Evolutionary conservation across 2,797 vertebrate genomes (phyloP).

Genomic region (Anableps anableps): DNA sequence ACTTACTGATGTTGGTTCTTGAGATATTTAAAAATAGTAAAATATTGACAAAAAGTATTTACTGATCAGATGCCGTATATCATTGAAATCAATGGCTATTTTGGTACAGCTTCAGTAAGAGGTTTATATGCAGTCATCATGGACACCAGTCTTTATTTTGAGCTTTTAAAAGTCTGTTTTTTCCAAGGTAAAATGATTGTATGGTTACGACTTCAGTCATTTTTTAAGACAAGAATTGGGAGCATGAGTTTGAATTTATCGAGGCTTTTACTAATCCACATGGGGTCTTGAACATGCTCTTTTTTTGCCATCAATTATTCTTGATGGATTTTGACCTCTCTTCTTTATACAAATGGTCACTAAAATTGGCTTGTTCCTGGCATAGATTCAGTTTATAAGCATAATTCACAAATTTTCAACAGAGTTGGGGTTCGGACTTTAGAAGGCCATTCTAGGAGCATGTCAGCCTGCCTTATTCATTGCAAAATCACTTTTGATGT

Average conservation of each 20-base stretch:
- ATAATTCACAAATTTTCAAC: background rate
- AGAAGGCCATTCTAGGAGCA: background rate
- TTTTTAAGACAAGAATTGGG: background rate
- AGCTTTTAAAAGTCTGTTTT: background rate
- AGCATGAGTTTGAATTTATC: background rate
- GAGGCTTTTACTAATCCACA: background rate
- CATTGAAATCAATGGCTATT: background rate
- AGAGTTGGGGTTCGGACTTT: background rate
- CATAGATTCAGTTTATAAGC: background rate
- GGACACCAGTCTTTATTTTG: background rate
- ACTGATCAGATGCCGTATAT: background rate
- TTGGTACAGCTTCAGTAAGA: background rate
- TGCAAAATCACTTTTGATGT: background rate
- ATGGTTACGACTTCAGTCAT: background rate
- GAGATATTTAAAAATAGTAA: background rate
- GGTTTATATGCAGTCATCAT: background rate
- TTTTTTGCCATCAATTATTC: background rate
- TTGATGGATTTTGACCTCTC: background rate
- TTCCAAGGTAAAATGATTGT: background rate
- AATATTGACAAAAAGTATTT: background rate
- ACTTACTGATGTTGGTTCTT: conserved; percentile 8
- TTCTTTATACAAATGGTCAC: background rate
- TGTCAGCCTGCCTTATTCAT: background rate
- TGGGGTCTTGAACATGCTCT: background rate
- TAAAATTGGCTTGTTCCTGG: background rate